A percentile compares a stretch with the other conserved stretches of the same genome.
phyloP scores from a whole-genome alignment of 2,113 vertebrate genomes.

The Xyrauchen texanus region DNA sequence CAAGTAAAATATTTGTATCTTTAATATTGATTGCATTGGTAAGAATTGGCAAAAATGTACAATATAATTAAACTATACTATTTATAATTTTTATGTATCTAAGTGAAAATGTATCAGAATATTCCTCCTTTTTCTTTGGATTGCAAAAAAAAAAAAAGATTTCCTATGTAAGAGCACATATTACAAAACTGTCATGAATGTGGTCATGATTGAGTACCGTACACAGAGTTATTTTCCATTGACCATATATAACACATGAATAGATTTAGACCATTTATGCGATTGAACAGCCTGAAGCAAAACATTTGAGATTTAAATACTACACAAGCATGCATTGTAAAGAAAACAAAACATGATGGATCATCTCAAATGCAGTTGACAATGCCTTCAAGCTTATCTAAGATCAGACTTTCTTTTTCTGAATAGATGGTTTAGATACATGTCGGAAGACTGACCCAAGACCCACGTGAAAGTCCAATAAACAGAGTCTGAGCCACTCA shows the following conservation, averaged over 20 bases:
- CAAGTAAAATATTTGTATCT: too few relatives aligned
- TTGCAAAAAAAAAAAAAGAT: too few relatives aligned
- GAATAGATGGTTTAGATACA: constrained; percentile 1
- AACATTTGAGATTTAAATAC: neutral
- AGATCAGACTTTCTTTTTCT: constrained; percentile 12
- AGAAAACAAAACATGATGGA: neutral
- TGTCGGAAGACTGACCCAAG: constrained; percentile 11
- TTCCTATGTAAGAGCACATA: too few relatives aligned
- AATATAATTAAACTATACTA: too few relatives aligned
- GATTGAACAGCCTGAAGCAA: neutral
- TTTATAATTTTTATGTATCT: too few relatives aligned
- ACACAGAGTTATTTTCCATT: neutral
- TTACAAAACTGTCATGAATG: neutral
- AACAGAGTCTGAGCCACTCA: constrained; percentile 33
- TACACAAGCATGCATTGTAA: neutral
- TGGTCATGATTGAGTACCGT: neutral
- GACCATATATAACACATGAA: neutral
- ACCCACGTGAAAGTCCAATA: constrained; percentile 34
- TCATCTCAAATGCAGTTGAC: neutral
- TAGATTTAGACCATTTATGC: neutral
- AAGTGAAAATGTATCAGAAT: too few relatives aligned
- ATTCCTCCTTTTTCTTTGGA: too few relatives aligned
- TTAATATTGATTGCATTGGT: too few relatives aligned
- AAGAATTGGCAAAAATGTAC: too few relatives aligned
- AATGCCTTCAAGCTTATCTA: constrained; percentile 3